phyloP scores from a whole-genome alignment of 2,888 invertebrate genomes.

The Mythimna loreyi region DNA sequence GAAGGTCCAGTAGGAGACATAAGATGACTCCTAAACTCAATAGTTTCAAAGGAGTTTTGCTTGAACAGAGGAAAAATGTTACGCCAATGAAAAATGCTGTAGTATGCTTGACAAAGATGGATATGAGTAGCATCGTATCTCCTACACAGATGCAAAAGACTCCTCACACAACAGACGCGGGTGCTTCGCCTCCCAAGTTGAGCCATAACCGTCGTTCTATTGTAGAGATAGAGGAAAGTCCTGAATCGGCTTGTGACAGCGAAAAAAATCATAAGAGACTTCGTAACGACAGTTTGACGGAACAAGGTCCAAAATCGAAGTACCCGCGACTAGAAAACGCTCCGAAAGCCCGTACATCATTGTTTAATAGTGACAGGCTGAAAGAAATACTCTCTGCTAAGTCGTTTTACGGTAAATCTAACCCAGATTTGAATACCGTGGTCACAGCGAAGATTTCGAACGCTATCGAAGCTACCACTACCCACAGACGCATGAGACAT shows the following conservation, averaged over 20 bases:
- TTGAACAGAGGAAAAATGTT: slow-evolving; percentile 82
- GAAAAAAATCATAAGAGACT: slow-evolving; percentile 84
- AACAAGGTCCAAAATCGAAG: slow-evolving; percentile 79
- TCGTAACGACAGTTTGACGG: slow-evolving; percentile 80
- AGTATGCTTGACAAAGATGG: slow-evolving; percentile 83
- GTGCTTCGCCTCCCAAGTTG: slow-evolving; percentile 84
- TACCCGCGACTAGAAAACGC: slow-evolving; percentile 80
- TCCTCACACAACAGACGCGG: slow-evolving; percentile 79
- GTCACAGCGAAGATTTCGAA: slow-evolving; percentile 78
- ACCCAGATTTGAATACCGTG: slow-evolving; percentile 81
- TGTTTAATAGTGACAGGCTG: slow-evolving; percentile 84
- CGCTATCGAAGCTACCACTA: slow-evolving; percentile 78
- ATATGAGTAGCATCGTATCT: slow-evolving; percentile 78
- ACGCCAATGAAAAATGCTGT: slow-evolving; percentile 79
- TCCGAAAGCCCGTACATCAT: slow-evolving; percentile 85
- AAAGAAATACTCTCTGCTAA: slow-evolving; percentile 89
- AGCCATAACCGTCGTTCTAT: slow-evolving; percentile 79
- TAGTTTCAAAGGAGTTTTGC: slow-evolving; percentile 84
- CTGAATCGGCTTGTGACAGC: slow-evolving; percentile 80
- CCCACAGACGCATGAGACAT: slow-evolving; percentile 74
- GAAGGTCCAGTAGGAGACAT: slow-evolving; percentile 74
- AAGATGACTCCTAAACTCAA: slow-evolving; percentile 82
- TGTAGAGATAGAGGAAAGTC: slow-evolving; percentile 83
- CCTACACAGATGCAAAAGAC: slow-evolving; percentile 86
- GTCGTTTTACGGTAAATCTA: slow-evolving; percentile 90